Evolutionary conservation across 2,888 invertebrate species (phyloP), one percentile per base, ranked within the genome.

Genomic region (Epiblema foenella): DNA sequence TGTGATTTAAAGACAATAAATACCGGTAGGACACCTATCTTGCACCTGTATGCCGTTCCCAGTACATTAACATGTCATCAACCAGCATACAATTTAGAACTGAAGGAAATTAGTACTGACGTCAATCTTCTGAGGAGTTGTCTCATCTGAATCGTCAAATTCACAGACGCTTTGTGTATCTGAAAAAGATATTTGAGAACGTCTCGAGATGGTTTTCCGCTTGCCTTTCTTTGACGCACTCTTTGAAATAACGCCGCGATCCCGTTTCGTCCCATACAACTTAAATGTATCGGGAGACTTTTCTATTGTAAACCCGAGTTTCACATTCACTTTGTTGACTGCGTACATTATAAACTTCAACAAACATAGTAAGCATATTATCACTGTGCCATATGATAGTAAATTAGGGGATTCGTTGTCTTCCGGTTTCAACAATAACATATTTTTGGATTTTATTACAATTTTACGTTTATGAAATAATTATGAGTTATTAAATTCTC

Each of bases 341-440:
- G 5, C 8, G 33, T 51, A 51, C 63, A 75, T 83, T 0, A 87
- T 2, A 56, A 86, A 78, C 54, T 79, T 86, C 60, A 86, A 75
- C 0, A 83, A 52, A 57, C 76, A 86, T 2, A 85, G 24, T 33
- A 87, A 59, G 3, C 87, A 2, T 7, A 89, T 46, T 9, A 83
- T 10, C 11, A 82, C 18, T 0, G 76, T 79, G 0, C 81, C 83
- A 37, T 79, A 87, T 39, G 77, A 81, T 58, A 89, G 29, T 15
- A 86, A 33, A 52, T 78, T 81, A 3, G 83, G 82, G 9, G 77
- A 59, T 1, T 72, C 29, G 0, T 58, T 57, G 0, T 85, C 86
- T 0, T 85, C 81, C 0, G 81, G 77, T 69, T 84, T 87, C 74
- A 82, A 78, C 0, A 83, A 76, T 72, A 89, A 78, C 89, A 89